phyloP scores from a whole-genome alignment of 2,797 vertebrate species.

The Gastrophryne carolinensis region DNA sequence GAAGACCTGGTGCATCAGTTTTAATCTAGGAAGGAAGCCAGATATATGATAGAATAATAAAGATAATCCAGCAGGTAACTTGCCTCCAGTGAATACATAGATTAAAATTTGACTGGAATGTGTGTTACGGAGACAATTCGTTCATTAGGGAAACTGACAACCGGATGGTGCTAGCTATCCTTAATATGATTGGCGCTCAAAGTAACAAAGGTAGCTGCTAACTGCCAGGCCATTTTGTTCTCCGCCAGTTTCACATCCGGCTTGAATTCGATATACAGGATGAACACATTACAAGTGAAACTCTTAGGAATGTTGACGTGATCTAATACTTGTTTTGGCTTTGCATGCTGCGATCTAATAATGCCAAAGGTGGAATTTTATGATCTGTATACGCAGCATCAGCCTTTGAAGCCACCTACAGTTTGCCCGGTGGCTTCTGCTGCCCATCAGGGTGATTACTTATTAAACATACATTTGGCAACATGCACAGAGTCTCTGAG shows the following conservation, averaged over 20 bases:
- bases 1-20: no score
- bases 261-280: neutral
- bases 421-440: neutral
- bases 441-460: neutral
- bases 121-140: no score
- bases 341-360: neutral
- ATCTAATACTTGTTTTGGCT: slow-evolving; percentile 7
- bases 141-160: no score
- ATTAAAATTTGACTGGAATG: no score
- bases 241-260: neutral
- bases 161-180: no score
- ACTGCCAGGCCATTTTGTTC: neutral
- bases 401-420: neutral
- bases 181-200: no score
- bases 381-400: neutral
- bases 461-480: neutral
- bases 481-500: neutral
- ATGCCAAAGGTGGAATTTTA: neutral
- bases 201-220: no score
- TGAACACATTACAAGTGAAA: neutral
- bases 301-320: neutral
- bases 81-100: no score
- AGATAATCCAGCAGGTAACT: no score
- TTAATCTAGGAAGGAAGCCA: no score
- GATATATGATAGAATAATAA: no score